Base-by-base conservation (phyloP, 92 coral and sea anemone genomes). In the Epizoanthus stellaris region DNA sequence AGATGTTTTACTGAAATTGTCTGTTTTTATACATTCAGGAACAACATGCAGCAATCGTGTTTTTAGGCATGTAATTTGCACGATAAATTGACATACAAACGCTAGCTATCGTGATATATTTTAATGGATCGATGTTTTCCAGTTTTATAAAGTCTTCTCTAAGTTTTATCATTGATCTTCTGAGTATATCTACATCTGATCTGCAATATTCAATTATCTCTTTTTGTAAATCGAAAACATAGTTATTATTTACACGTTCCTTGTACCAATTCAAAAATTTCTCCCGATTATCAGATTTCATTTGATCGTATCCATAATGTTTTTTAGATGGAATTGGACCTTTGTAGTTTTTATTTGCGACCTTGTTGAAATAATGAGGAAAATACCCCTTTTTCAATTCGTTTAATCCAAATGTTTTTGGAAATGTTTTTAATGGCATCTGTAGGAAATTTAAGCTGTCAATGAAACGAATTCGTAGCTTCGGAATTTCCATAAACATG, bases 41-140 rank as follows among this genome's bases (percentile, higher is more conserved):
- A 80, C 79, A 15, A 86, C 62, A 5, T n/a, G n/a, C n/a, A n/a
- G 79, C 89, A 23, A 77, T 79, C 25, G 85, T 45, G 16, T 86
- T 63, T 9, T 77, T 58, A 53, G 80, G 80, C 85, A 86, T 77
- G 17, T 68, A 67, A 36, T 86, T 79, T 36, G 67, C 36, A 23
- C 85, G 66, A 72, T 79, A 86, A 65, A 45, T 42, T 7, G 89
- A 0, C 89, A 86, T 86, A 61, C 82, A 85, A 15, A 85, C 82
- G 15, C 73, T 59, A 3, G 82, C 82, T 0, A 85, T 73, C n/a
- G 81, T 85, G 4, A 85, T 73, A 45, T 85, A 85, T 11, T 10
- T 63, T 61, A 85, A 62, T 2, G 75, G 75, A 6, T 69, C 75
- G 4, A 69, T 4, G 34, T 69, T 69, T 23, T 23, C 75, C 9